Evolutionary conservation across 1,140 invertebrate species (phyloP), one percentile per base, ranked within the genome.

Genomic region (Meloidogyne floridensis): DNA sequence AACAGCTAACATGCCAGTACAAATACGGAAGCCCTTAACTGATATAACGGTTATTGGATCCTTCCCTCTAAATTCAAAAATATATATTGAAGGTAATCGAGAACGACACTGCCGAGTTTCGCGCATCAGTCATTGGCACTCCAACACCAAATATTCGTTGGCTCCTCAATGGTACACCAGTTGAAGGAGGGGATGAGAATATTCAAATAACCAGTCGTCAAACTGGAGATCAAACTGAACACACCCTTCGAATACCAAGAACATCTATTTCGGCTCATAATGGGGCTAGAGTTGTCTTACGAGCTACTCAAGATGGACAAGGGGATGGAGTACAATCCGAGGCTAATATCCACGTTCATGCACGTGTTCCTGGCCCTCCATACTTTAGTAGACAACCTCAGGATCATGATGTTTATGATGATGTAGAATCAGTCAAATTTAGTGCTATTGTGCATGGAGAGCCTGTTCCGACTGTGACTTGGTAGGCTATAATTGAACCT

Each of bases 141-240:
- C 96, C 96, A 42, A 92, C 93, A 13, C 95, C 96, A 3, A 93
- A 94, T 90, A 93, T 98, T 8, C 93, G 93, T 53, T 98, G 96
- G 96, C 93, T 95, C 81, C 89, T 91, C 86, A 90, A 91, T 80
- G 91, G 90, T 72, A 87, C 94, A 84, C 32, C 69, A 65, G 32
- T 82, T 54, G 72, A 74, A 3, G 32, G 10, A 51, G 42, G 20
- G 42, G 81, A 82, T 51, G 71, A 72, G 18, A 79, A 72, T 54
- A 20, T 82, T 8, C 47, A 82, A 20, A 80, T 81, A 3, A 15
- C 2, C n/a, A 74, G 7, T 47, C n/a, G 65, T 59, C 80, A 13
- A 43, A 70, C 18, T 15, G 71, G 72, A 75, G 43, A 32, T 51
- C 80, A 81, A 11, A 81, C 42, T 20, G 69, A 79, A 18, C 47